Evolutionary conservation across 2,797 vertebrate species (phyloP).

Genomic region (Decapterus maruadsi): DNA sequence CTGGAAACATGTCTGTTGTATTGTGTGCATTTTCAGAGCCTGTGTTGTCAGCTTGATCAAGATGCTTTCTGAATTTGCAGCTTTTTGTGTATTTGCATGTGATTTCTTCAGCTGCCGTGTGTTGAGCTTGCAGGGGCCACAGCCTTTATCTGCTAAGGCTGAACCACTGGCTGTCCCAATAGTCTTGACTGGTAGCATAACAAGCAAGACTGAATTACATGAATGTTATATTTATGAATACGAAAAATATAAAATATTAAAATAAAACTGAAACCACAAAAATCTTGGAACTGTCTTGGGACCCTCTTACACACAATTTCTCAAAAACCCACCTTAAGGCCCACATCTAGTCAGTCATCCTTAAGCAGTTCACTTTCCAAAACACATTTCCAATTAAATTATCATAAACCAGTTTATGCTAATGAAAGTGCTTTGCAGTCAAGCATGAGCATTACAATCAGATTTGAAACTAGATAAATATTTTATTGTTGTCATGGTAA

Average conservation of each 20-base stretch:
- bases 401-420: not conserved
- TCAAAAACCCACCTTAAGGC: not conserved
- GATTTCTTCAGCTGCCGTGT: too few species aligned
- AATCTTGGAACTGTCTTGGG: not conserved
- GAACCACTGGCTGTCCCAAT: too few species aligned
- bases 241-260: not conserved
- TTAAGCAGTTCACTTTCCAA: not conserved
- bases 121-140: too few species aligned
- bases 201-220: not conserved
- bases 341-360: not conserved
- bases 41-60: too few species aligned
- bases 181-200: not conserved
- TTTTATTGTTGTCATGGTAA: conserved; percentile 80
- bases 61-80: too few species aligned
- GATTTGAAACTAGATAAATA: conserved; percentile 80
- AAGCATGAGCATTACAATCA: conserved; percentile 1
- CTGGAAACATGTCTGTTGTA: too few species aligned
- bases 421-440: not conserved
- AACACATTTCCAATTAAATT: not conserved
- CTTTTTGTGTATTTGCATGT: too few species aligned
- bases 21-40: too few species aligned
- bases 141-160: not conserved
- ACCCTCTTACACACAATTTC: too few species aligned
- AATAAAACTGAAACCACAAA: not conserved
- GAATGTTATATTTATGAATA: not conserved